Evolutionary conservation across 2,797 vertebrate genomes (phyloP).

Genomic region (Danio kyathit): DNA sequence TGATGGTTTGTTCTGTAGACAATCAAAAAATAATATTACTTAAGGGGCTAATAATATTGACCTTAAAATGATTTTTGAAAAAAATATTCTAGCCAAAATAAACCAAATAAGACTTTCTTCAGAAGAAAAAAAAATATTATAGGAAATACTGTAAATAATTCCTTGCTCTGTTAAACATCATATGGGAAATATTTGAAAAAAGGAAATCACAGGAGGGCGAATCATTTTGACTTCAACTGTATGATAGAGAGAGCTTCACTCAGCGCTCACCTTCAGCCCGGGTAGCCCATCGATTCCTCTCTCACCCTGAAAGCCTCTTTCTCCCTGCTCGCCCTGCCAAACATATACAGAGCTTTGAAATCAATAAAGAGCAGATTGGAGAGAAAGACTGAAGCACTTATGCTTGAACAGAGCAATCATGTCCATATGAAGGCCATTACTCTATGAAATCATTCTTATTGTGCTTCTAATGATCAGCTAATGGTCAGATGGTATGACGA

Average conservation of each 20-base stretch:
- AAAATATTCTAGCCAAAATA: no score
- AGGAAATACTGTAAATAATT: no score
- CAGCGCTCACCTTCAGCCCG: slow-evolving; percentile 76
- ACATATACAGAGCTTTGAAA: background rate
- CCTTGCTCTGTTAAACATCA: no score
- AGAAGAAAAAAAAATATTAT: no score
- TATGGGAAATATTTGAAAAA: no score
- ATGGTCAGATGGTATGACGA: slow-evolving; percentile 7
- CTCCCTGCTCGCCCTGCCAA: slow-evolving; percentile 81
- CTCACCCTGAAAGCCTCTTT: slow-evolving; percentile 69
- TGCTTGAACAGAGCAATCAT: background rate
- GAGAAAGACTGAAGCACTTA: background rate
- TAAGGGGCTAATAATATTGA: no score
- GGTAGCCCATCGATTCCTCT: slow-evolving; percentile 73
- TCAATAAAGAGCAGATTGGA: background rate
- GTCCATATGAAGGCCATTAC: slow-evolving; percentile 28
- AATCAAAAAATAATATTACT: no score
- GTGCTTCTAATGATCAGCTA: slow-evolving; percentile 17
- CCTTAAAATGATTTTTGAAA: no score
- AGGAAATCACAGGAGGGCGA: no score
- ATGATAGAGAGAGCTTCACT: background rate
- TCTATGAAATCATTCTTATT: slow-evolving; percentile 37
- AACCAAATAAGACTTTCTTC: no score
- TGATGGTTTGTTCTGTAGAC: no score
- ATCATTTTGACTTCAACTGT: no score